Conservation (phyloP, 2,113 vertebrate species). For the Cynocephalus volans region DNA sequence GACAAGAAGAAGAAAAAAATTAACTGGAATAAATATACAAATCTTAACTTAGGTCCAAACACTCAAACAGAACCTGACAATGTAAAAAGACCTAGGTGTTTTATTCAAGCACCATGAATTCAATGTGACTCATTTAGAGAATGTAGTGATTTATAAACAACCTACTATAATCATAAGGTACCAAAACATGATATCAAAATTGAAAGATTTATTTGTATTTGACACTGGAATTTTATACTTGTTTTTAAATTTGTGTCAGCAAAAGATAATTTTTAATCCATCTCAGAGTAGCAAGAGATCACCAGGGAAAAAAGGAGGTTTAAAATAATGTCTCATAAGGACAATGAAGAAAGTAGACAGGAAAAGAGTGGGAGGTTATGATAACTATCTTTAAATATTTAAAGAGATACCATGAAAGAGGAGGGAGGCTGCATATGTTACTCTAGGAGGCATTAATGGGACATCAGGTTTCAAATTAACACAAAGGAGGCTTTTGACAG, state of each 20-base stretch:
- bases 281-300: not conserved
- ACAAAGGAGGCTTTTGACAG: not conserved
- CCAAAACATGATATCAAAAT: not conserved
- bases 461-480: not conserved
- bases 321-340: not conserved
- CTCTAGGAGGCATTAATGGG: not conserved
- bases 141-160: not conserved
- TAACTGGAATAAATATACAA: not conserved
- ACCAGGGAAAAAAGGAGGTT: not conserved
- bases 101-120: not conserved
- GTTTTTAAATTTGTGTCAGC: not conserved
- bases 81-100: not conserved
- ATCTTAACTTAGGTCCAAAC: not conserved
- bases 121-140: not conserved
- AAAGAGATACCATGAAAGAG: not conserved
- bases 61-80: not conserved
- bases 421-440: not conserved
- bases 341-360: not conserved
- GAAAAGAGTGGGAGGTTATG: not conserved
- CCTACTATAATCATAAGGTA: not conserved
- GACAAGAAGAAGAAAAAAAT: not conserved
- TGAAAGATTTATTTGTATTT: not conserved
- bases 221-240: not conserved
- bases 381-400: constrained; percentile 32
- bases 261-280: not conserved